These are phyloP conservation scores for Agrochola lota DNA, from an alignment of 2,888 invertebrate genomes.

Conservation along the genomic window DNA sequence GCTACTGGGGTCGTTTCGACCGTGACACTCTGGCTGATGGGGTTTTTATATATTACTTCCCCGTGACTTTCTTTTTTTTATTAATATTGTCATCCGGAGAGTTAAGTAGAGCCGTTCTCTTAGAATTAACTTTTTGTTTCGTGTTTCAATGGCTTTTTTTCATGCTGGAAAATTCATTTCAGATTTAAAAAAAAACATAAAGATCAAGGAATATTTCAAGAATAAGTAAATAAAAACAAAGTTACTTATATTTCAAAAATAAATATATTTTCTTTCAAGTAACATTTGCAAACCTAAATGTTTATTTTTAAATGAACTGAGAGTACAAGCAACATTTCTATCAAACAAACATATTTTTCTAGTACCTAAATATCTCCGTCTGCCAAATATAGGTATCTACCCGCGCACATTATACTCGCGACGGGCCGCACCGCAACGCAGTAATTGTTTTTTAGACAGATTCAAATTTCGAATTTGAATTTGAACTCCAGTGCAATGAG, in stretches of 20 bases:
- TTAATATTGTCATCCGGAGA: conserved; percentile 8
- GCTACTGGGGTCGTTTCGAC: conserved; percentile 49
- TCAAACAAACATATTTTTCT: background rate
- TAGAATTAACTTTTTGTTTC: background rate
- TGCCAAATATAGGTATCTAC: conserved; percentile 15
- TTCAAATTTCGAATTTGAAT: background rate
- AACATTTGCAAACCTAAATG: conserved; percentile 1
- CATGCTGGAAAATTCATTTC: background rate
- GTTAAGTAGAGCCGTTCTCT: background rate
- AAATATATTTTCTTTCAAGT: background rate
- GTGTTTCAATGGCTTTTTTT: background rate
- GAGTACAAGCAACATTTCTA: background rate
- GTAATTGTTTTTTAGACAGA: background rate
- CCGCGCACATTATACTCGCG: background rate
- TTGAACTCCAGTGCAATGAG: background rate
- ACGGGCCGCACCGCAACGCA: background rate
- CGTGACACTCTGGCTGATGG: conserved; percentile 43
- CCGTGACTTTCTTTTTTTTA: conserved; percentile 22
- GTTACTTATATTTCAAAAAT: background rate
- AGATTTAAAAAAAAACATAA: no score
- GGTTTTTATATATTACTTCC: conserved; percentile 34
- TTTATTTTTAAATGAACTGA: conserved; percentile 12
- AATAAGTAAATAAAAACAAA: background rate
- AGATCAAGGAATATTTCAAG: background rate
- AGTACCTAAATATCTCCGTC: background rate